Evolutionary conservation across 2,888 invertebrate genomes (phyloP).

Genomic region (Atherix ibis): DNA sequence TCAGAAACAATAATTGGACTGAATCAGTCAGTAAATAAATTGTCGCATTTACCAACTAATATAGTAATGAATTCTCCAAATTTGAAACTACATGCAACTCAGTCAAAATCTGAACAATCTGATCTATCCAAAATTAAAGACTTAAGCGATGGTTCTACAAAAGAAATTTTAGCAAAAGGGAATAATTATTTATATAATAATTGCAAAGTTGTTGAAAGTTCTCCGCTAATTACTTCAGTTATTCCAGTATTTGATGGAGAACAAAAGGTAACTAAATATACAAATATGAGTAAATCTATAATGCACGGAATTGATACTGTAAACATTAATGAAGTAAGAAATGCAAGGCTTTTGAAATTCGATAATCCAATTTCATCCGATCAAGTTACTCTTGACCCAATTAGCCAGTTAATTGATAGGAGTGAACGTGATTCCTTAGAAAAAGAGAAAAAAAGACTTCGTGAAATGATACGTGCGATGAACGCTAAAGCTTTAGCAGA

Average conservation of each 20-base stretch:
- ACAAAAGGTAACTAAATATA: too few relatives aligned
- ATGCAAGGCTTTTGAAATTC: conserved; percentile 29
- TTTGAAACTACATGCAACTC: neutral
- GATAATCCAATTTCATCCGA: conserved; percentile 2
- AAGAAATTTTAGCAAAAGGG: too few relatives aligned
- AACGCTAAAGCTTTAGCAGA: conserved; percentile 15
- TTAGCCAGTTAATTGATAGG: neutral
- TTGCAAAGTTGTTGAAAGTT: too few relatives aligned
- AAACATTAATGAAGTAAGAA: too few relatives aligned
- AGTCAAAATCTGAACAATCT: neutral
- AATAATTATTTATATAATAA: too few relatives aligned
- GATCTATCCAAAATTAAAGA: neutral
- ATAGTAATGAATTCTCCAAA: conserved; percentile 5
- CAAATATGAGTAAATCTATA: too few relatives aligned
- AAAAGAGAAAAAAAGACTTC: conserved; percentile 15
- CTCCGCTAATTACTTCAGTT: too few relatives aligned
- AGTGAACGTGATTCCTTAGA: conserved; percentile 12
- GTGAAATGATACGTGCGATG: conserved; percentile 14
- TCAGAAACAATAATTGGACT: conserved; percentile 12
- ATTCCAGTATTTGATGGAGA: too few relatives aligned
- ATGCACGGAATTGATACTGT: too few relatives aligned
- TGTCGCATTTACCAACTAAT: conserved; percentile 7
- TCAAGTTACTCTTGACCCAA: neutral
- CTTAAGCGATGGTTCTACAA: neutral
- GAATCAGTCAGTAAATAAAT: conserved; percentile 3